Evolutionary conservation across 2,888 invertebrate species (phyloP), one percentile per base, ranked within the genome.

Genomic region (Tenthredo livida): DNA sequence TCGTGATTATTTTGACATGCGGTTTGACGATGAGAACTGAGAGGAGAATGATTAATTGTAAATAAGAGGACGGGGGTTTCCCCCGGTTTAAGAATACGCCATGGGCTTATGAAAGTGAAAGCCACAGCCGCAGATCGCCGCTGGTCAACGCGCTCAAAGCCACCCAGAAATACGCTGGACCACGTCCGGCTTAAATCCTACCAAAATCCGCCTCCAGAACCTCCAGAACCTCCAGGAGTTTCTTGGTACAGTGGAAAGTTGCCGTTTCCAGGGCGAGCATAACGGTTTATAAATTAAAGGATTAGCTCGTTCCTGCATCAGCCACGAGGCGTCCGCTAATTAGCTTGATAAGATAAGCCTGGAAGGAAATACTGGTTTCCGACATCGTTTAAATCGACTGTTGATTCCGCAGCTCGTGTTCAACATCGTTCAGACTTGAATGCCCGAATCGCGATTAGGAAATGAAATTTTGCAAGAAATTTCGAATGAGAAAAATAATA

Each of bases 71-170:
- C 43, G 43, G 40, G 67, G 72, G 40, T 65, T 65, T 65, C 37
- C 72, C 40, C 40, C 72, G 25, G 40, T 72, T 40, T 12, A 37
- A 17, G 33, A 67, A 67, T 21, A 73, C 43, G n/a, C 73, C 67
- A 67, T 73, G 75, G 75, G 47, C 47, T 75, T 75, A 29, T 40
- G 77, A 77, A 77, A 77, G 77, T 77, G 77, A 77, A 77, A 77
- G 77, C 54, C 47, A 40, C 9, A 40, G 70, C 12, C 37, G 29
- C 29, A 29, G n/a, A 6, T 54, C 7, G 54, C 54, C n/a, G 54
- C 54, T 54, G n/a, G 54, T 54, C 54, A 54, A 54, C 54, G 7
- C n/a, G 54, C 47, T 37, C 15, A 25, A 72, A 72, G n/a, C n/a
- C 70, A 43, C 2, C 73, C 73, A 21, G 73, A 25, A 75, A 75